These are phyloP conservation scores for Exaiptasia diaphana DNA, from an alignment of 64 coral and sea anemone species.

Conservation along the genomic window DNA sequence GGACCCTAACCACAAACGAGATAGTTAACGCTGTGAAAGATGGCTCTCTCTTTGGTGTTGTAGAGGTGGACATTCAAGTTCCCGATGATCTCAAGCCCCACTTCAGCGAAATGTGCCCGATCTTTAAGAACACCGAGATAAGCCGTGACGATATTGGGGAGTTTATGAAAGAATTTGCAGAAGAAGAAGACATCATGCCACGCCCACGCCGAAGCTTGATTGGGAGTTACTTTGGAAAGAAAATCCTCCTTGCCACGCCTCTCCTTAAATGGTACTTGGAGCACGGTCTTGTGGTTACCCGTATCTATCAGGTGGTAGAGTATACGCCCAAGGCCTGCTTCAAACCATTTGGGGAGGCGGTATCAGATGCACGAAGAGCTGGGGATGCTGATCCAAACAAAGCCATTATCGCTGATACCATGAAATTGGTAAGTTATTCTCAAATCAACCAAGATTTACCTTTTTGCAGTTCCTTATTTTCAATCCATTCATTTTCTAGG, in stretches of 20 bases:
- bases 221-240: slow-evolving; percentile 12
- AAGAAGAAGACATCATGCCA: slow-evolving; percentile 1
- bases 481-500: not conserved
- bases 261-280: slow-evolving; percentile 38
- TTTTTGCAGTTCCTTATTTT: too few species aligned
- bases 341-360: slow-evolving; percentile 31
- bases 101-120: not conserved
- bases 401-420: not conserved
- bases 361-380: slow-evolving; percentile 25
- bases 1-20: not conserved
- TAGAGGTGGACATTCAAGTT: not conserved
- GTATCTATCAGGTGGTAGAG: slow-evolving; percentile 17
- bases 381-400: slow-evolving; percentile 33
- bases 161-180: slow-evolving; percentile 19
- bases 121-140: slow-evolving; percentile 18
- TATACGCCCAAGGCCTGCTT: slow-evolving; percentile 16
- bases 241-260: slow-evolving; percentile 30
- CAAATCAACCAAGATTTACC: too few species aligned
- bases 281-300: slow-evolving; percentile 28
- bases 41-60: not conserved
- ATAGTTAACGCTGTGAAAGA: not conserved
- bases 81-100: not conserved
- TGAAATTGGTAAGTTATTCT: slow-evolving; percentile 63
- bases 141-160: slow-evolving; percentile 20
- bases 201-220: slow-evolving; percentile 38